Conservation (phyloP, 2,888 invertebrate species). For the Merodon equestris region DNA sequence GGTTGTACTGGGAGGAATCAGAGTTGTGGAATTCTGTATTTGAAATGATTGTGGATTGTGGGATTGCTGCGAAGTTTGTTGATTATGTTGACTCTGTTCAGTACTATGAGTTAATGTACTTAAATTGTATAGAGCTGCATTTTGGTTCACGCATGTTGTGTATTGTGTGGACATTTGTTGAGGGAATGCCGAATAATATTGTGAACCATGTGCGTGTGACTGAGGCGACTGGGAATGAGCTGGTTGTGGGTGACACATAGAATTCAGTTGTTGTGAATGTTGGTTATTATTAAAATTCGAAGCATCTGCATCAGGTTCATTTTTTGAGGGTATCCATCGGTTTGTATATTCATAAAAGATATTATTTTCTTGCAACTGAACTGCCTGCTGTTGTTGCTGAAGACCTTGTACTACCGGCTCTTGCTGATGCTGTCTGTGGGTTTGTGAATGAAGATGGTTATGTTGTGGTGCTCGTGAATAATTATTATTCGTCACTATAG, state of each 20-base stretch:
- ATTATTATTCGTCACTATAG: slow-evolving; percentile 74
- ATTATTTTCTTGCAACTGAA: slow-evolving; percentile 79
- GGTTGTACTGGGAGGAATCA: slow-evolving; percentile 69
- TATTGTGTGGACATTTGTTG: slow-evolving; percentile 78
- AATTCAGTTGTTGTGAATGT: slow-evolving; percentile 82
- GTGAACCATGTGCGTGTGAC: slow-evolving; percentile 82
- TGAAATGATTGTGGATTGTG: slow-evolving; percentile 51
- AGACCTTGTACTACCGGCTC: slow-evolving; percentile 70
- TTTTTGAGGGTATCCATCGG: slow-evolving; percentile 85
- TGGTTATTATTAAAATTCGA: slow-evolving; percentile 49
- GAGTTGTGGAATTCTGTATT: slow-evolving; percentile 56
- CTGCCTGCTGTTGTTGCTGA: slow-evolving; percentile 72
- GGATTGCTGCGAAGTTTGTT: slow-evolving; percentile 72
- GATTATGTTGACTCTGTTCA: slow-evolving; percentile 73
- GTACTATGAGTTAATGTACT: slow-evolving; percentile 62
- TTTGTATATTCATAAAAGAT: slow-evolving; percentile 90
- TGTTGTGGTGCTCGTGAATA: slow-evolving; percentile 75
- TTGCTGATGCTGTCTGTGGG: slow-evolving; percentile 71
- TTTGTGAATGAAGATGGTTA: slow-evolving; percentile 62
- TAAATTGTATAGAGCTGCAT: slow-evolving; percentile 61
- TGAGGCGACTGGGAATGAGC: slow-evolving; percentile 90
- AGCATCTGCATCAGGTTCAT: slow-evolving; percentile 73
- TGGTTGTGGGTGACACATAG: slow-evolving; percentile 80
- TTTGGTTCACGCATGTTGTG: slow-evolving; percentile 76
- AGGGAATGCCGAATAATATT: slow-evolving; percentile 77